Evolutionary conservation across 2,888 invertebrate genomes (phyloP).

Genomic region (Thecocarcelia acutangulata): DNA sequence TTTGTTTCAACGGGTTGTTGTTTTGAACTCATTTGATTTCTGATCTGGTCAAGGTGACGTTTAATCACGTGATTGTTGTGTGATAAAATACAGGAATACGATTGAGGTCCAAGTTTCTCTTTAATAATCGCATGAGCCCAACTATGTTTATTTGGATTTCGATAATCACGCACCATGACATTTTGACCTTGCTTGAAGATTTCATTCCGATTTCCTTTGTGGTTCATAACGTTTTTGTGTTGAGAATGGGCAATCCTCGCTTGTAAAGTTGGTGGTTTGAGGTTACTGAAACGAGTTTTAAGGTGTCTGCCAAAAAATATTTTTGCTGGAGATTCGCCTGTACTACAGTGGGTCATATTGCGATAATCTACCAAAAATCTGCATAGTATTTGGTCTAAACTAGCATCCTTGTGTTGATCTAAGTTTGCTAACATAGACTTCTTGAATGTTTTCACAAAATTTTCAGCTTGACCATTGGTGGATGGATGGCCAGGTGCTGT

Average conservation of each 20-base stretch:
- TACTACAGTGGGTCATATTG: constrained; percentile 62
- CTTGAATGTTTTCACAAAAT: constrained; percentile 72
- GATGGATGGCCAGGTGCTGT: too few relatives aligned
- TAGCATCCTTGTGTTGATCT: constrained; percentile 21
- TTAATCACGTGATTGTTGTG: constrained; percentile 25
- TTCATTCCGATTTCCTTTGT: constrained; percentile 57
- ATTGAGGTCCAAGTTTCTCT: constrained; percentile 49
- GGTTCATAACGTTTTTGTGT: constrained; percentile 37
- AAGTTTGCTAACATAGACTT: constrained; percentile 61
- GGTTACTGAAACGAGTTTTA: constrained; percentile 56
- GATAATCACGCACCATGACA: constrained; percentile 62
- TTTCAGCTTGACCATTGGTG: too few relatives aligned
- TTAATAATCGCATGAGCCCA: constrained; percentile 65
- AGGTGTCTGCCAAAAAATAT: constrained; percentile 56
- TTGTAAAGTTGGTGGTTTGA: constrained; percentile 57
- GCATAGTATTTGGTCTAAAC: constrained; percentile 25
- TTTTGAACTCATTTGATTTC: constrained; percentile 3
- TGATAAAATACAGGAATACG: constrained; percentile 14
- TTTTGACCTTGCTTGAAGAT: constrained; percentile 48
- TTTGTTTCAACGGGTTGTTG: constrained; percentile 24
- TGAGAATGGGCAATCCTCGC: constrained; percentile 54
- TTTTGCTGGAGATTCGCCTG: constrained; percentile 64
- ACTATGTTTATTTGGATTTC: constrained; percentile 62
- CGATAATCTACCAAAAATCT: constrained; percentile 17
- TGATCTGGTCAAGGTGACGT: constrained; percentile 32